phyloP scores from a whole-genome alignment of 2,113 vertebrate species.

The Proterorhinus semilunaris region DNA sequence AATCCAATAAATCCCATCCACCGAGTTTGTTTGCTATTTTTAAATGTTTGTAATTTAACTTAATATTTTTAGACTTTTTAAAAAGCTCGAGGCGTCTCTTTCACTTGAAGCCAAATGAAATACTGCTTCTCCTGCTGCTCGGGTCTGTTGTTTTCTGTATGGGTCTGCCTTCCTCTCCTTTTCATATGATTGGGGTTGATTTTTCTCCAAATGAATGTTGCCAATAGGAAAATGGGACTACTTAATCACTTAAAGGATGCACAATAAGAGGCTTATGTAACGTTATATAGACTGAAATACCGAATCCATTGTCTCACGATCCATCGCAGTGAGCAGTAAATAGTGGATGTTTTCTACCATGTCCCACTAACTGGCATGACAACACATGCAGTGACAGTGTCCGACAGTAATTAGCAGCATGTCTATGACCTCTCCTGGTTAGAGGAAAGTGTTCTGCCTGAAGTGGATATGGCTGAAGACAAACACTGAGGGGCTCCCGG shows the following conservation, averaged over 20 bases:
- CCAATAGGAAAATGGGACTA: no score
- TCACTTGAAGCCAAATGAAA: constrained; percentile 22
- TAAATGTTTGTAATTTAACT: no score
- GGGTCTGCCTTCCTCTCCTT: no score
- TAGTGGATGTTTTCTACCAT: neutral
- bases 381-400: constrained; percentile 9
- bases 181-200: neutral
- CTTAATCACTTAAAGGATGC: neutral
- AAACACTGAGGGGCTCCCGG: constrained; percentile 57
- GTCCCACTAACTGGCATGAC: constrained; percentile 1
- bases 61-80: neutral
- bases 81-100: constrained; percentile 24
- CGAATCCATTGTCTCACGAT: neutral
- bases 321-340: neutral
- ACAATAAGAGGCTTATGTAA: neutral
- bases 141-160: no score
- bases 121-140: neutral
- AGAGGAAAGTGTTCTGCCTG: constrained; percentile 8
- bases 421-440: constrained; percentile 17
- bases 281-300: neutral
- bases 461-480: constrained; percentile 21
- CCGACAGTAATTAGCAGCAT: constrained; percentile 12
- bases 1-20: no score
- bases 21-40: no score
- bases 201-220: neutral